Evolutionary conservation across 1,140 invertebrate genomes (phyloP), one percentile per base, ranked within the genome.

Genomic region (Nephila pilipes): DNA sequence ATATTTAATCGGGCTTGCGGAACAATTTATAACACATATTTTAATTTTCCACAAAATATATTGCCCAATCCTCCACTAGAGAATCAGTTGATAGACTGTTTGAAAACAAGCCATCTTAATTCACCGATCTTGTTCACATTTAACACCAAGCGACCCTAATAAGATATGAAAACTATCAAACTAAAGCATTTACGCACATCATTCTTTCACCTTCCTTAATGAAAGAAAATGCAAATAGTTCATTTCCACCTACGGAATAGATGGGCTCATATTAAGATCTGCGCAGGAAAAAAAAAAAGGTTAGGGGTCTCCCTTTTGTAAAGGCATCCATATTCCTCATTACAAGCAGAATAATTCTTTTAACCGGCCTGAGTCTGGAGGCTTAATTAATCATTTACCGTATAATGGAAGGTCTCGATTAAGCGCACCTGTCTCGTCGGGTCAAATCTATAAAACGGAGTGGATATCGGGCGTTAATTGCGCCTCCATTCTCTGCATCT

Each of bases 361-460:
- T 80, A 54, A 36, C 46, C 25, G 32, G 87, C 32, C 29, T 18
- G 36, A 29, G 16, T 25, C 69, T 25, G 29, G 20, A 14, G 14
- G 69, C 18, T 60, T 92, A 92, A 92, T 92, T 92, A 92, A 92
- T 92, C 90, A 85, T 85, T 18, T 20, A 6, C 54, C 63, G 38
- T 18, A 36, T 85, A 69, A 69, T 69, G 38, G 55, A 36, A 20
- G 79, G 60, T 22, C 65, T 92, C 90, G 90, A 92, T 92, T 92
- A 92, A 22, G 63, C 81, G 90, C 90, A 92, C 90, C 90, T 92
- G 90, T 91, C 89, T 83, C 89, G 22, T 69, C 22, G 90, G 90
- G 90, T 92, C 90, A 92, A 92, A 92, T 92, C 90, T 92, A 92
- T 92, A 92, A 92, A 92, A 92, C 69, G 81, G 80, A 60, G 38